These are phyloP conservation scores for Gortyna flavago DNA, from an alignment of 2,888 invertebrate species.

Conservation along the genomic window DNA sequence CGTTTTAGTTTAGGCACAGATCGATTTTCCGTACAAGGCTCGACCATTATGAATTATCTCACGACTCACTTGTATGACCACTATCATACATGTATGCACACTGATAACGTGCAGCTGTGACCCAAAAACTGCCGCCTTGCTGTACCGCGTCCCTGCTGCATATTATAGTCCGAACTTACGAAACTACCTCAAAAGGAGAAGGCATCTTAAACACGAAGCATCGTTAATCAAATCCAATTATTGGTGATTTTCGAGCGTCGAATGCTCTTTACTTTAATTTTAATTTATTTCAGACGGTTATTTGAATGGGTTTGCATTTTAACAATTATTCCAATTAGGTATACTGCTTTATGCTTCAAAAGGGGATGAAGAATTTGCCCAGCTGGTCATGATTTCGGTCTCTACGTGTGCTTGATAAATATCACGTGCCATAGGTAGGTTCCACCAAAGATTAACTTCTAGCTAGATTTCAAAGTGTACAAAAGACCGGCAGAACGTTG, in stretches of 20 bases:
- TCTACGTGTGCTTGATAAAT: background rate
- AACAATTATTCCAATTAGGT: constrained; percentile 12
- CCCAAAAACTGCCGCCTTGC: constrained; percentile 81
- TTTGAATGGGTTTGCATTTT: constrained; percentile 14
- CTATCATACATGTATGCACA: constrained; percentile 76
- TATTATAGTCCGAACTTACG: constrained; percentile 55
- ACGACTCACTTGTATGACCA: constrained; percentile 70
- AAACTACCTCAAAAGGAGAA: constrained; percentile 59
- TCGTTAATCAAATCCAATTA: constrained; percentile 41
- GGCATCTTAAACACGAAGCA: constrained; percentile 48
- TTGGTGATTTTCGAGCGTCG: background rate
- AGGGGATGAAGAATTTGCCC: background rate
- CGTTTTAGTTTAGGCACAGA: constrained; percentile 48
- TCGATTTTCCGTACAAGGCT: constrained; percentile 71
- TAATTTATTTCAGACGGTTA: constrained; percentile 1
- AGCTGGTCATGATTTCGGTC: background rate
- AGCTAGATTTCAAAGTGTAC: no score
- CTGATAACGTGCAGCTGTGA: constrained; percentile 88
- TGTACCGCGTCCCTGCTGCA: constrained; percentile 63
- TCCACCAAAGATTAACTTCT: background rate
- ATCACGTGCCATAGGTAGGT: no score
- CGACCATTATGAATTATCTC: constrained; percentile 79
- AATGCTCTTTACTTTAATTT: constrained; percentile 7
- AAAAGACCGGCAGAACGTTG: no score
- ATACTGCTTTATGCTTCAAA: background rate